A percentile compares a stretch with the other conserved stretches of the same genome.
Evolutionary conservation across 2,113 vertebrate species (phyloP).

Genomic region (Apeltes quadracus): DNA sequence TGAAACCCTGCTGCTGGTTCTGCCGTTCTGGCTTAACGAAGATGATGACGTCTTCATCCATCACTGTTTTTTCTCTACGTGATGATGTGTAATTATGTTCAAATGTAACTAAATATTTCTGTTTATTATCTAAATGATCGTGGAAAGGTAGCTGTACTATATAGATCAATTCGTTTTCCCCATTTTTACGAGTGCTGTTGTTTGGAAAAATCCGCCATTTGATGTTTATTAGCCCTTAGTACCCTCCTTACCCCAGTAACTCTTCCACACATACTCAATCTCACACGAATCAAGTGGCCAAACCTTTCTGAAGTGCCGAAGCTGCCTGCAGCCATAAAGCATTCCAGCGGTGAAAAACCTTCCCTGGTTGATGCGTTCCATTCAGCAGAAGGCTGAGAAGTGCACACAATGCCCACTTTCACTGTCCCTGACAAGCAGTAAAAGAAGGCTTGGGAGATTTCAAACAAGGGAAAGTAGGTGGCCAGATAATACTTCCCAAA

Average conservation of each 20-base stretch:
- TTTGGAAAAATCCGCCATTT: too few relatives aligned
- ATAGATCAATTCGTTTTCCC: not conserved
- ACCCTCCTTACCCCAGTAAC: not conserved
- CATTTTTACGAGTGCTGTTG: too few relatives aligned
- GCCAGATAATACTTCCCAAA: constrained; percentile 33
- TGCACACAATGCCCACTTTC: constrained; percentile 2
- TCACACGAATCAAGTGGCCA: constrained; percentile 38
- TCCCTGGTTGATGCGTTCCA: constrained; percentile 33
- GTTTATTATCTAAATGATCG: not conserved
- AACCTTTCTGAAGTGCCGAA: constrained; percentile 12
- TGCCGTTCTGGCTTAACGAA: too few relatives aligned
- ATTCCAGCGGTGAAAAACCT: constrained; percentile 22
- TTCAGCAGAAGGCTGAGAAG: constrained; percentile 49
- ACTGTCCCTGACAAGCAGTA: constrained; percentile 27
- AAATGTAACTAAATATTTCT: too few relatives aligned
- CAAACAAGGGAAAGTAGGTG: constrained; percentile 31
- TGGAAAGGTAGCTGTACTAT: not conserved
- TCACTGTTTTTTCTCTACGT: too few relatives aligned
- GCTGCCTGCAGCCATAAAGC: constrained; percentile 37
- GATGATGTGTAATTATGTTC: too few relatives aligned
- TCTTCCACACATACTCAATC: constrained; percentile 10
- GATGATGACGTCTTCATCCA: too few relatives aligned
- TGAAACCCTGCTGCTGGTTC: too few relatives aligned
- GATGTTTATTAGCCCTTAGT: not conserved
- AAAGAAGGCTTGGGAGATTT: constrained; percentile 38